Evolutionary conservation across 2,113 vertebrate genomes (phyloP), one percentile per base, ranked within the genome.

Genomic region (Megaptera novaeangliae): DNA sequence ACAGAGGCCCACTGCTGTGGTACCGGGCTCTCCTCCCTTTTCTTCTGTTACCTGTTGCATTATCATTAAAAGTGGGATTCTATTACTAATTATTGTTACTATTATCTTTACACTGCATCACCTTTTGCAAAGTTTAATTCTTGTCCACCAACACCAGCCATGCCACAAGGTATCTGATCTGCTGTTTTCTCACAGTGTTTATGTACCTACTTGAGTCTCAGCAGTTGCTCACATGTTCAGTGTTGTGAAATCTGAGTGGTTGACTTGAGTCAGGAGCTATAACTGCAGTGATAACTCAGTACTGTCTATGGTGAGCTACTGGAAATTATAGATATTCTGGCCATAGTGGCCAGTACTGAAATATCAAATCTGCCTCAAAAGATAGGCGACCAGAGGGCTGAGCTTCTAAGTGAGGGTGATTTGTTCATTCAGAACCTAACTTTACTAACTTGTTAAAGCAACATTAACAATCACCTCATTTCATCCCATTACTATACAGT

Each of bases 371-470:
- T 84, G 39, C 23, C 55, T 81, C 57, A n/a, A 91, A 95, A 83
- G 12, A 12, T 77, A 49, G 39, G 36, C 34, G 8, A 66, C 39
- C 49, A 82, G 64, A 86, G 41, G 10, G 20, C 27, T 84, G 36
- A 88, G 39, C 66, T 86, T 86, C 81, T 83, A 75, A 75, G 5
- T 75, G 8, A 81, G 64, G 23, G 27, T 78, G 31, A 49, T 94
- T 88, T 88, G 36, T 94, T 97, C 82, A 75, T 83, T 84, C 74
- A 97, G 41, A 93, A 59, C 31, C 36, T 90, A 55, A 75, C 23
- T 93, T 90, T 10, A 66, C 5, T 10, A 59, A 88, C 46, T 80
- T 88, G 27, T 59, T 82, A 20, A 83, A 87, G 12, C 31, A 39
- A 59, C 34, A 18, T 41, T 89, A 80, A 25, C 39, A 55, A 25